Evolutionary conservation across 2,113 vertebrate genomes (phyloP).

Genomic region (Ageneiosus marmoratus): DNA sequence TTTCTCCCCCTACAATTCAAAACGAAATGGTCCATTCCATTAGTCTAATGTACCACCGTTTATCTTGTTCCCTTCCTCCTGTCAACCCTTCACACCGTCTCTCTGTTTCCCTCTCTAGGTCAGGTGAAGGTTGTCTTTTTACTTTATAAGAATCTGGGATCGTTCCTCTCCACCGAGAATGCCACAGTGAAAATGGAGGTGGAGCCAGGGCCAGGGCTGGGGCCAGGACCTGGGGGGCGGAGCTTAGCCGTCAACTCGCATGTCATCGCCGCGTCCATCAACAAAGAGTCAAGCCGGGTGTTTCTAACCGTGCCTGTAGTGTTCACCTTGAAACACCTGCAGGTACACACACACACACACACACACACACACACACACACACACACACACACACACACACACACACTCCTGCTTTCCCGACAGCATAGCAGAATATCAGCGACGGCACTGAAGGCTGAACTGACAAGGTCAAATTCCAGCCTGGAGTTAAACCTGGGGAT

Average conservation of each 20-base stretch:
- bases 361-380: conserved; percentile 12
- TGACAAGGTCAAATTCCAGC: not conserved
- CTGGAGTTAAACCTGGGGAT: not conserved
- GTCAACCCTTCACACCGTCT: conserved; percentile 45
- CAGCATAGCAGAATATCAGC: not conserved
- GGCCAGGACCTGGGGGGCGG: conserved; percentile 62
- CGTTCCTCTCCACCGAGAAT: conserved; percentile 89
- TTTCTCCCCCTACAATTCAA: conserved; percentile 64
- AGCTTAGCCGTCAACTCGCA: conserved; percentile 87
- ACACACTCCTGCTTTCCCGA: not conserved
- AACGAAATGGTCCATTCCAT: conserved; percentile 77
- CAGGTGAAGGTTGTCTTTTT: conserved; percentile 93
- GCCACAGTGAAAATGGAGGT: conserved; percentile 86
- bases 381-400: conserved; percentile 24
- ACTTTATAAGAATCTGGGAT: conserved; percentile 89
- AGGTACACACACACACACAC: conserved; percentile 67
- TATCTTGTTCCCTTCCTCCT: conserved; percentile 55
- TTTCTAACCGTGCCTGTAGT: conserved; percentile 90
- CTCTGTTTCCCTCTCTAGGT: conserved; percentile 69
- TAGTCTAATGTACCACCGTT: conserved; percentile 72
- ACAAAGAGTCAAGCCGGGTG: conserved; percentile 90
- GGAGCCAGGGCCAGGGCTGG: conserved; percentile 64
- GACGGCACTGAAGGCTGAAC: not conserved
- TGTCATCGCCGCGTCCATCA: conserved; percentile 89
- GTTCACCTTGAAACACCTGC: conserved; percentile 85